Conservation (phyloP, 2,797 vertebrate genomes). For the Poeciliopsis paucimaculata region DNA sequence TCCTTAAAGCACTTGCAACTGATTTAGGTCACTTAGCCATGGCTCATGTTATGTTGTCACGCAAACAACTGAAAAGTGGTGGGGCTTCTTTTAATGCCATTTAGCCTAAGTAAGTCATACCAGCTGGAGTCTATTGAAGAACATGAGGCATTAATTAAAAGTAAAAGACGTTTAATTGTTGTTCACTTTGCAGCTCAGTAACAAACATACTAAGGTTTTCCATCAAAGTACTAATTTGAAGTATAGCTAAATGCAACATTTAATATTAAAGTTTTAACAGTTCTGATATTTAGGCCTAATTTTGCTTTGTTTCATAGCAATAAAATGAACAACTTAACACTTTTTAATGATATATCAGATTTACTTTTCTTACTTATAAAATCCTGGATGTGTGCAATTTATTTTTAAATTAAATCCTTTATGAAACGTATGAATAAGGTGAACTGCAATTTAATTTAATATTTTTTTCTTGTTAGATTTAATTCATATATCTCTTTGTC, state of each 20-base stretch:
- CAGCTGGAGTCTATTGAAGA: background rate
- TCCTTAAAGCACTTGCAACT: background rate
- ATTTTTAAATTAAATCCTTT: background rate
- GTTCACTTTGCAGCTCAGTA: background rate
- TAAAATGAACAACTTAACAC: background rate
- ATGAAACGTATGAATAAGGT: background rate
- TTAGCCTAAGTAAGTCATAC: background rate
- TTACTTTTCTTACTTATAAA: background rate
- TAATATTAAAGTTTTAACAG: background rate
- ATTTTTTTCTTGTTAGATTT: background rate
- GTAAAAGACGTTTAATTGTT: background rate
- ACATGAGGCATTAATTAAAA: background rate
- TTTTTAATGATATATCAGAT: background rate
- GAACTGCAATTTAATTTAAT: background rate
- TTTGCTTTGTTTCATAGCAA: background rate
- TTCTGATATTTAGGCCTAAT: background rate
- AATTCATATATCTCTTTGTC: background rate
- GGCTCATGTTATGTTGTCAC: background rate
- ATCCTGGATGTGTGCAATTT: background rate
- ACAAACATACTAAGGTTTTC: background rate
- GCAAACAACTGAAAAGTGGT: background rate
- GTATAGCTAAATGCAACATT: background rate
- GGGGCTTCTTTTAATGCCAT: background rate
- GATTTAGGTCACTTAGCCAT: conserved; percentile 1
- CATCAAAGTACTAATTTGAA: background rate